Conservation (phyloP, 2,113 vertebrate species). For the Antigone vipio region DNA sequence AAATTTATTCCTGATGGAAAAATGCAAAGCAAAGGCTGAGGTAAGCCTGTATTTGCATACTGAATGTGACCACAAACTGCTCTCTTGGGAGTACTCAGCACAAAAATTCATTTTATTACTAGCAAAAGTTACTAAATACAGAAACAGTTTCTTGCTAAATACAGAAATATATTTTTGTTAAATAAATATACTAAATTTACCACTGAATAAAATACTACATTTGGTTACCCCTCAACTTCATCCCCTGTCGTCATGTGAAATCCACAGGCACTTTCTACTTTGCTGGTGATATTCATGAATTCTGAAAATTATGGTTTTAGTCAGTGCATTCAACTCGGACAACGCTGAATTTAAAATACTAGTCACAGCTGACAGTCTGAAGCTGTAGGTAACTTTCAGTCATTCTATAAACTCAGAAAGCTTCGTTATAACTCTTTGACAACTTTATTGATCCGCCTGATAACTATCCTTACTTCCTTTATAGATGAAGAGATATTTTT, state of each 20-base stretch:
- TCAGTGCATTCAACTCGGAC: neutral
- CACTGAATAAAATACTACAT: neutral
- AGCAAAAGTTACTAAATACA: slow-evolving; percentile 28
- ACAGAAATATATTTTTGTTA: slow-evolving; percentile 8
- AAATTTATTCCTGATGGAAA: slow-evolving; percentile 4
- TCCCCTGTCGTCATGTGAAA: neutral
- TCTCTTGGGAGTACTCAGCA: neutral
- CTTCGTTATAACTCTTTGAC: neutral
- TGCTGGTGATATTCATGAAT: neutral
- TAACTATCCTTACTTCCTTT: neutral
- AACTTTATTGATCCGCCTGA: neutral
- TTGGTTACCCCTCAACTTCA: neutral
- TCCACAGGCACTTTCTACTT: neutral
- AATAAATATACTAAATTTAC: slow-evolving; percentile 11
- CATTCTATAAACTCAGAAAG: neutral
- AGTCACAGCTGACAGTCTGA: neutral
- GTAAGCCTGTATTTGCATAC: slow-evolving; percentile 37
- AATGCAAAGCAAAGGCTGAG: slow-evolving; percentile 26
- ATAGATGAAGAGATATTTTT: neutral
- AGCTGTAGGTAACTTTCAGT: neutral
- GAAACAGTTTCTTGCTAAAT: slow-evolving; percentile 16
- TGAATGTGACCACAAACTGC: neutral
- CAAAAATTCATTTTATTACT: slow-evolving; percentile 43
- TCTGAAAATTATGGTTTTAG: neutral
- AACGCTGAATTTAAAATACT: neutral